Evolutionary conservation across 1,140 invertebrate species (phyloP), one percentile per base, ranked within the genome.

Genomic region (Meloidogyne chitwoodi): DNA sequence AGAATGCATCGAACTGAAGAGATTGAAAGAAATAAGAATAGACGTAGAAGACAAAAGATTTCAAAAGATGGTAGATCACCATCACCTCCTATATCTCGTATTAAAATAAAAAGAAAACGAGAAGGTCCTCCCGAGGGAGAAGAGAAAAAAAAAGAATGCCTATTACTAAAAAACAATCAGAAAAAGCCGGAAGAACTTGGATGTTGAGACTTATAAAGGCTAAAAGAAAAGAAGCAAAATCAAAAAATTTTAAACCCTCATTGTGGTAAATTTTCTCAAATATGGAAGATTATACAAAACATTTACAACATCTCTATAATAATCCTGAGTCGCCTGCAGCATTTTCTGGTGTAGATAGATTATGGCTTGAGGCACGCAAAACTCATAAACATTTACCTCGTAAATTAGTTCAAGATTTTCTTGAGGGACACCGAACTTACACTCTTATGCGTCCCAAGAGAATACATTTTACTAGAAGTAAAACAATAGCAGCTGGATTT

Each of bases 301-400:
- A 56, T 4, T 77, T 76, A 24, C n/a, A 77, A 19, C 22, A 75
- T 0, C 41, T 76, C 2, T 76, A 76, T 64, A 76, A 44, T 24
- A 24, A 76, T 26, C 71, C 74, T 22, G n/a, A 71, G 6, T 75
- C 70, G 0, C 70, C 75, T 0, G 70, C 75, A n/a, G 70, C 72
- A 1, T 77, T 63, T 66, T 27, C 75, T 12, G 75, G 75, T 6
- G 41, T 77, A n/a, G 69, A 77, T 19, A 11, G 27, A 41, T 29
- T 77, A 19, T 76, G 29, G 27, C 0, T 12, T 24, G 75, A 77
- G 65, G 75, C 75, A 0, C 27, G 41, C 16, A 62, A 75, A 19
- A 12, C 16, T 22, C 1, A 16, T n/a, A 68, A 27, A 68, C 10
- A 68, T 14, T 26, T 44, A 68, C 65, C 22, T 2, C 11, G 16